Evolutionary conservation across 1,140 invertebrate genomes (phyloP).

Genomic region (Chironomus striatipennis): DNA sequence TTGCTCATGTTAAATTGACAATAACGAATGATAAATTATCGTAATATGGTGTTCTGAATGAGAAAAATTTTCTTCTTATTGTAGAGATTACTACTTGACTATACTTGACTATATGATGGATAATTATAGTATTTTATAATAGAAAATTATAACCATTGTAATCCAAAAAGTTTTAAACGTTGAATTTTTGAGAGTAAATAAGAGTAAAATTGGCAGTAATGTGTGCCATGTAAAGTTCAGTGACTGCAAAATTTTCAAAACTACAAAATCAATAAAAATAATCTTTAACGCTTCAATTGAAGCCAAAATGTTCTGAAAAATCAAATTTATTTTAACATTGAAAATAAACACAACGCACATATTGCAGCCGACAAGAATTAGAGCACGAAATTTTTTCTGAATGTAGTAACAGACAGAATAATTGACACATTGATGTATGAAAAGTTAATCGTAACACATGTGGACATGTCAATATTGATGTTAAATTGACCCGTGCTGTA

Average conservation of each 20-base stretch:
- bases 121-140: neutral
- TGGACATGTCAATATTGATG: neutral
- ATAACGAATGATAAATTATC: neutral
- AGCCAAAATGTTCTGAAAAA: neutral
- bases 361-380: neutral
- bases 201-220: neutral
- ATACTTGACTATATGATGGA: too few relatives aligned
- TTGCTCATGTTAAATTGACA: neutral
- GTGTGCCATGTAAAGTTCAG: too few relatives aligned
- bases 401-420: neutral
- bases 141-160: too few relatives aligned
- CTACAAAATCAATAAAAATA: neutral
- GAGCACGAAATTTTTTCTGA: neutral
- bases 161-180: neutral
- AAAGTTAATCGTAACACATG: neutral
- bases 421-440: slow-evolving; percentile 7
- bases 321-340: neutral
- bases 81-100: neutral
- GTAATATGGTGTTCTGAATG: too few relatives aligned
- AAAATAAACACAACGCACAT: neutral
- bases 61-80: neutral
- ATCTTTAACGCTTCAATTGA: neutral
- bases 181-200: neutral
- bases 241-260: neutral
- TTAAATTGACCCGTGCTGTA: neutral